Conservation (phyloP, 2,888 invertebrate genomes). For the Acrocyrtus sp. region DNA sequence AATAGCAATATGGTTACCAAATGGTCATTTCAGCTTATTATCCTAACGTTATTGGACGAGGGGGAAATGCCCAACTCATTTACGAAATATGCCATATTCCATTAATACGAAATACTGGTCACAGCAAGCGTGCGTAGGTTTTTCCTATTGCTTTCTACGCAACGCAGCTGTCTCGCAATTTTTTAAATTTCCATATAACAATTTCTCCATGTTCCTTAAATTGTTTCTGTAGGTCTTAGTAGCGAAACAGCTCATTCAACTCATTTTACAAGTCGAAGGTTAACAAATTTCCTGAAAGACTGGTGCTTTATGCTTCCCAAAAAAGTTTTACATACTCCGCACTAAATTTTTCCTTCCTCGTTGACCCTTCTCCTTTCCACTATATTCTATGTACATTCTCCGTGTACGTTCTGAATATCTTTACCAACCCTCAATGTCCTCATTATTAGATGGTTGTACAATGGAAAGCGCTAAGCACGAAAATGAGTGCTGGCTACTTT, state of each 20-base stretch:
- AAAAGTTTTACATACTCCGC: neutral
- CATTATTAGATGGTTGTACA: conserved; percentile 35
- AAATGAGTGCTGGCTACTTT: neutral
- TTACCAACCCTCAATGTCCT: conserved; percentile 24
- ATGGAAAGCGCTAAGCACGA: conserved; percentile 1
- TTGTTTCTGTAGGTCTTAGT: neutral
- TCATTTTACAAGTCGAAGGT: conserved; percentile 31
- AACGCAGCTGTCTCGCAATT: conserved; percentile 32
- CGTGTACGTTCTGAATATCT: neutral
- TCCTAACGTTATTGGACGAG: neutral
- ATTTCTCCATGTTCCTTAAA: neutral
- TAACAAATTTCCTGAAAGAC: conserved; percentile 53
- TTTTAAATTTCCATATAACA: conserved; percentile 10
- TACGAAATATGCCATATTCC: neutral
- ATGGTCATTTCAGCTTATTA: conserved; percentile 47
- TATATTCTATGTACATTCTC: conserved; percentile 4
- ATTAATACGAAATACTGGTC: too few relatives aligned
- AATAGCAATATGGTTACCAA: conserved; percentile 62
- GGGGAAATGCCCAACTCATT: neutral
- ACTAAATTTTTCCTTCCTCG: conserved; percentile 13
- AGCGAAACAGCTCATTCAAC: conserved; percentile 18
- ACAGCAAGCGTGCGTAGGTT: neutral
- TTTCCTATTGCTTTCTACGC: neutral
- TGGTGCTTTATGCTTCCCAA: conserved; percentile 13
- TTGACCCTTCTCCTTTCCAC: conserved; percentile 47